phyloP scores from a whole-genome alignment of 2,888 invertebrate genomes.

The Copidosoma aretas region DNA sequence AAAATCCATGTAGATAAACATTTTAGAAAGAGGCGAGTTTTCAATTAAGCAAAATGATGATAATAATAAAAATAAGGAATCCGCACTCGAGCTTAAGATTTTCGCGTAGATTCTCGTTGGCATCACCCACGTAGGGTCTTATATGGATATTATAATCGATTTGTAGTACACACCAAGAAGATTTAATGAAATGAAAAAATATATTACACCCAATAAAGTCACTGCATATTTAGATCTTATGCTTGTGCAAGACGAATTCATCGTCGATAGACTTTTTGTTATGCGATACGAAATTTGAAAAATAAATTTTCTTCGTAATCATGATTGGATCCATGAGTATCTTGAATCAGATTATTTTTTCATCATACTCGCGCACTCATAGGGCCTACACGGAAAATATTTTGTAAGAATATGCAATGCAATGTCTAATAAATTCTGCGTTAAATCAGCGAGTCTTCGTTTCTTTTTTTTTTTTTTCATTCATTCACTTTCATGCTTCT shows the following conservation, averaged over 20 bases:
- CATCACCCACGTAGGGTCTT: slow-evolving; percentile 14
- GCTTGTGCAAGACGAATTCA: no score
- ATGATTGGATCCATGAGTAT: neutral
- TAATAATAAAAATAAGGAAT: no score
- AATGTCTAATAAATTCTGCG: slow-evolving; percentile 33
- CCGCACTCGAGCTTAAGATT: no score
- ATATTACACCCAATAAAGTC: neutral
- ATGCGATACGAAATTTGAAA: no score
- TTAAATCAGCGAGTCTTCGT: slow-evolving; percentile 28
- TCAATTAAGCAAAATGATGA: no score
- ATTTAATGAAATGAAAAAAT: slow-evolving; percentile 13
- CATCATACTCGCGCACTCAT: slow-evolving; percentile 23
- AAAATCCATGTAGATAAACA: neutral
- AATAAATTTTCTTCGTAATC: no score
- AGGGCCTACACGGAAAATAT: slow-evolving; percentile 27
- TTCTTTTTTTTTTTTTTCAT: slow-evolving; percentile 16
- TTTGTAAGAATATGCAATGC: slow-evolving; percentile 36
- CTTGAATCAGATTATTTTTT: slow-evolving; percentile 10
- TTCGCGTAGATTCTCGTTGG: slow-evolving; percentile 4
- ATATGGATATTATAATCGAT: slow-evolving; percentile 18
- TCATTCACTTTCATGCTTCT: slow-evolving; percentile 5
- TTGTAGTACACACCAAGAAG: slow-evolving; percentile 11
- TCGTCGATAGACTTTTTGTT: no score
- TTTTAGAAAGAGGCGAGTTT: no score
- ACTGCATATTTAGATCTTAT: no score